Evolutionary conservation across 2,888 invertebrate species (phyloP), one percentile per base, ranked within the genome.

Genomic region (Calameuta pallipes): DNA sequence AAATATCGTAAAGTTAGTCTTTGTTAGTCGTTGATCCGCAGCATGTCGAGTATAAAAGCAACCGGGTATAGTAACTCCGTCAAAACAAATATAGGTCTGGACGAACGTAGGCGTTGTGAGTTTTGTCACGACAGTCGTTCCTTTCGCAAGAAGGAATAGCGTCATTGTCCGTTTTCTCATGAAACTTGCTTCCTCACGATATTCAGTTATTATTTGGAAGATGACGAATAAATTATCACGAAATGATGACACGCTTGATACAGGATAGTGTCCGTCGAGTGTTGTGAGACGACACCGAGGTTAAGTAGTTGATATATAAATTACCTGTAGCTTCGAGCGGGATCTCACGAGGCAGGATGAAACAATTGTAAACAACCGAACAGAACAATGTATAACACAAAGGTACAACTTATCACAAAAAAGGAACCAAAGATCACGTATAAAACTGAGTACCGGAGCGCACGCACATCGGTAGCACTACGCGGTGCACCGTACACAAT

Each of bases 391-490:
- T 87, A 85, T 82, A 85, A 85, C 85, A 87, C 86, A 82, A 84
- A 84, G 75, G 79, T 76, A 80, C 33, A 84, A 83, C 84, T 77
- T 80, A 83, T 85, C 84, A 84, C 83, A 80, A 82, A 86, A 85
- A 83, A 83, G 81, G 71, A 34, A 34, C 56, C 56, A 23, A 83
- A 70, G 82, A 86, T 84, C 89, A 87, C 89, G 88, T 87, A 87
- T 84, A 75, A 82, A 82, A 88, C 85, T 85, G 81, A 73, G 80
- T 80, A 82, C 77, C 78, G 80, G 74, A 78, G 86, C 74, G 75
- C 87, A 87, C 87, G 87, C 88, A 89, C 89, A 88, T 89, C 88
- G 89, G 87, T 86, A 87, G 85, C 87, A 88, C 89, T 89, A 88
- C 89, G 86, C 88, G 87, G 84, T 82, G 82, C 85, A 87, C 83